A percentile compares a stretch with the other conserved stretches of the same genome.
Evolutionary conservation across 2,113 vertebrate genomes (phyloP).

Genomic region (Ahaetulla prasina): DNA sequence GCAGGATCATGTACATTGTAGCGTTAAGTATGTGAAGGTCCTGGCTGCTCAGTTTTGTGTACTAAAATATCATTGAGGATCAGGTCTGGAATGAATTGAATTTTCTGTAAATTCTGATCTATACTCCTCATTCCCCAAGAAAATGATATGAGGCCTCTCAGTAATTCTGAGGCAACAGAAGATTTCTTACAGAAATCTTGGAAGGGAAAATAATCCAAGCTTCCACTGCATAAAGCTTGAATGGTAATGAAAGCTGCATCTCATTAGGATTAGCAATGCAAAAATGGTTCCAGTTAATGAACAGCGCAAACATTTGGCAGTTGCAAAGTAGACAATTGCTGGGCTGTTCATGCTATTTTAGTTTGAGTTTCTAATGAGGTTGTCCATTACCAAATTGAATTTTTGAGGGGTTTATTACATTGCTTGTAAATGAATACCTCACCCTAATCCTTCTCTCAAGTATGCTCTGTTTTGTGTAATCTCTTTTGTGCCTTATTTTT

Average conservation of each 20-base stretch:
- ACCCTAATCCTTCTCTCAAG: slow-evolving; percentile 22
- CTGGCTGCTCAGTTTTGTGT: slow-evolving; percentile 32
- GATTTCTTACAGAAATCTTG: slow-evolving; percentile 41
- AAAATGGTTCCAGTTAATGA: slow-evolving; percentile 62
- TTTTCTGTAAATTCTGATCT: slow-evolving; percentile 31
- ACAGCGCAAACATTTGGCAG: slow-evolving; percentile 58
- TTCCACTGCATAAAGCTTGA: slow-evolving; percentile 39
- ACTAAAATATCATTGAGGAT: slow-evolving; percentile 25
- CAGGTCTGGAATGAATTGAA: slow-evolving; percentile 22
- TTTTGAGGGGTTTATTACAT: slow-evolving; percentile 60
- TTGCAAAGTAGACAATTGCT: slow-evolving; percentile 31
- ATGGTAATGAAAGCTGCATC: slow-evolving; percentile 52
- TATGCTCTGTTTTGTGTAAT: neutral
- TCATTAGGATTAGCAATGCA: slow-evolving; percentile 63
- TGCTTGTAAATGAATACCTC: slow-evolving; percentile 47
- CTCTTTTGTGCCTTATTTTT: neutral
- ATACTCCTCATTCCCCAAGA: slow-evolving; percentile 39
- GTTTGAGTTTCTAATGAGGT: slow-evolving; percentile 49
- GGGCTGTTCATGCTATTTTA: slow-evolving; percentile 38
- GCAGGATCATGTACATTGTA: slow-evolving; percentile 12
- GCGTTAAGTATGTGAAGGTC: neutral
- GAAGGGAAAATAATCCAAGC: slow-evolving; percentile 51
- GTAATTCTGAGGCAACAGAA: slow-evolving; percentile 36
- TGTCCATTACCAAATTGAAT: slow-evolving; percentile 60
- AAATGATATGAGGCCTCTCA: slow-evolving; percentile 25